Percentiles rank a stretch among this genome's conserved stretches.
phyloP scores from a whole-genome alignment of 2,888 invertebrate species.

The Argyresthia goedartella region DNA sequence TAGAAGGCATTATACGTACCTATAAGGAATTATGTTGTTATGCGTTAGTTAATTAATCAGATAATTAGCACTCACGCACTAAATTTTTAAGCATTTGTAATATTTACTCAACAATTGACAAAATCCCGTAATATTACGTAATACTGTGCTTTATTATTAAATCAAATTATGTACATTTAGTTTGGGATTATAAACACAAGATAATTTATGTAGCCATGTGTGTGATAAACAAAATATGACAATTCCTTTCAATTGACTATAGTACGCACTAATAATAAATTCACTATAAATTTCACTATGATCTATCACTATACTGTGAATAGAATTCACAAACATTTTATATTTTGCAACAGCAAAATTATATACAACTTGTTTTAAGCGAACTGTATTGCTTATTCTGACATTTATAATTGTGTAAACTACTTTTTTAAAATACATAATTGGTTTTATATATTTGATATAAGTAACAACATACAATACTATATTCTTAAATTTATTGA shows the following conservation, averaged over 20 bases:
- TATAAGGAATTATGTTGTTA: no score
- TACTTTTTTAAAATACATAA: conserved; percentile 14
- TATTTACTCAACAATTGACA: background rate
- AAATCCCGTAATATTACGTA: background rate
- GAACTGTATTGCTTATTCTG: conserved; percentile 46
- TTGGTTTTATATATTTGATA: background rate
- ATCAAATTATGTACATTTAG: background rate
- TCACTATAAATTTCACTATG: conserved; percentile 3
- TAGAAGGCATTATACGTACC: no score
- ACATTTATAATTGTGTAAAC: conserved; percentile 19
- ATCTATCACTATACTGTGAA: conserved; percentile 26
- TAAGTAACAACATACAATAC: background rate
- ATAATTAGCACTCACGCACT: background rate
- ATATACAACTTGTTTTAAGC: conserved; percentile 35
- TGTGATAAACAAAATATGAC: background rate
- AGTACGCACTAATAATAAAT: background rate
- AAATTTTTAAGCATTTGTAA: background rate
- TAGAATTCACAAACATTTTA: conserved; percentile 16
- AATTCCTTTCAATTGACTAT: background rate
- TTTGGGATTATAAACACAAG: no score
- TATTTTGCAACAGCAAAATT: conserved; percentile 7
- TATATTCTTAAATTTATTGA: background rate
- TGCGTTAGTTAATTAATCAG: background rate
- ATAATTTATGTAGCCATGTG: background rate
- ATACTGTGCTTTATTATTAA: background rate